Percentiles rank a stretch among this genome's conserved stretches.
phyloP scores from a whole-genome alignment of 2,113 vertebrate genomes.

The Aptenodytes patagonicus region DNA sequence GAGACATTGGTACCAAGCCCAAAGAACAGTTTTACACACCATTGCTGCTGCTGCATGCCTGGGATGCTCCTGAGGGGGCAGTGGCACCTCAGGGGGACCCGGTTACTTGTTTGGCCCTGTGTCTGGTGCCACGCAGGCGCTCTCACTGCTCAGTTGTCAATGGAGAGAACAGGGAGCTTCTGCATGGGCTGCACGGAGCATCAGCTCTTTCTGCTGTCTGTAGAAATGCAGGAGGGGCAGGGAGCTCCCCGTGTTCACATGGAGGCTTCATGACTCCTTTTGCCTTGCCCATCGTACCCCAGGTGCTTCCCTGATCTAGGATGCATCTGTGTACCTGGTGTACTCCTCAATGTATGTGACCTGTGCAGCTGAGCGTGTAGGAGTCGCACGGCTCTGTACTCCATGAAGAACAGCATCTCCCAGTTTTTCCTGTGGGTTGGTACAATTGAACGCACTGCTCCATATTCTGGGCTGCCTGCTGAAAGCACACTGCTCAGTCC shows the following conservation, averaged over 20 bases:
- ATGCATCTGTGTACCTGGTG: background rate
- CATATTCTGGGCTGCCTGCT: background rate
- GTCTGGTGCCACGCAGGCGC: background rate
- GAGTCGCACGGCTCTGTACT: background rate
- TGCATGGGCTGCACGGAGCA: background rate
- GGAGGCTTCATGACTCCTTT: background rate
- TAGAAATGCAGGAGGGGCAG: background rate
- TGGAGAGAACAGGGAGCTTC: background rate
- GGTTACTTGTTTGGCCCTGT: background rate
- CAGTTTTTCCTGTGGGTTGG: background rate
- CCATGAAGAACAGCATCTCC: background rate
- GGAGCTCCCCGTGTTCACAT: background rate
- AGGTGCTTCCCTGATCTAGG: background rate
- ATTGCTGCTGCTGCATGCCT: background rate
- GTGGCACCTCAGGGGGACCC: accelerated
- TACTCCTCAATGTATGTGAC: background rate
- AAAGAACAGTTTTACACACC: background rate
- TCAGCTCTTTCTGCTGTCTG: background rate
- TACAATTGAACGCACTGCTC: background rate
- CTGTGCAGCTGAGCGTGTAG: background rate
- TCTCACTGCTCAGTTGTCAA: background rate
- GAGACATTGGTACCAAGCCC: background rate
- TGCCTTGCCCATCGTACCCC: background rate
- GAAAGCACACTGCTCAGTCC: background rate
- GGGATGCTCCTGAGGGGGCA: background rate